Base-by-base conservation (phyloP, 2,888 invertebrate genomes). In the Catocala nupta region DNA sequence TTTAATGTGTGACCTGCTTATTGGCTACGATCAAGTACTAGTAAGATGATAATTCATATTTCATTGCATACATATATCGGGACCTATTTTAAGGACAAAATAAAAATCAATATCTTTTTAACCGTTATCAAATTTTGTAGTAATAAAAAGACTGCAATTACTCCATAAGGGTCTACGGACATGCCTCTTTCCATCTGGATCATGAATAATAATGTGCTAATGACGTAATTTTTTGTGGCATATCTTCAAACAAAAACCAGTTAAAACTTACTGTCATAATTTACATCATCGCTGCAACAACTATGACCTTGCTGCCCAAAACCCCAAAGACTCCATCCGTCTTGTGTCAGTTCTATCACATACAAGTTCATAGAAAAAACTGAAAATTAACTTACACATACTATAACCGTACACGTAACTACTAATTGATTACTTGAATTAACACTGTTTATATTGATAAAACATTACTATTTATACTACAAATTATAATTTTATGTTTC, bases 231-330 rank as follows among this genome's bases (percentile, higher is more conserved):
- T 45, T 52, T 45, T 13, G 11, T 11, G 36, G 11, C 49, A 44
- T 51, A 43, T 48, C 25, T 33, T 36, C 42, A 16, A 50, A 16
- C 36, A 63, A 53, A 68, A 80, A 71, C 63, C 59, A 63, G 67
- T 63, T 78, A 70, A 51, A 77, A 88, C 89, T 89, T 82, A 90
- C 90, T 75, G 70, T 85, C 87, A 88, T 90, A 79, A 84, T 91
- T 92, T 88, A 90, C 88, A 90, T 89, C 89, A 91, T 85, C 83
- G 77, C 75, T 84, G 81, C 78, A 84, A 82, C 72, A 70, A 76
- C 65, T 84, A 74, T 83, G 86, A 87, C 86, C 88, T 90, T 89
- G 89, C 87, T 85, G 86, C 81, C 76, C 73, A 81, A 81, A 85
- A 78, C 75, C 73, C 65, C 63, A 75, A 72, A 76, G 74, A 68